A percentile compares a stretch with the other conserved stretches of the same genome.
Evolutionary conservation across 2,888 invertebrate species (phyloP).

Genomic region (Steromphala cineraria): DNA sequence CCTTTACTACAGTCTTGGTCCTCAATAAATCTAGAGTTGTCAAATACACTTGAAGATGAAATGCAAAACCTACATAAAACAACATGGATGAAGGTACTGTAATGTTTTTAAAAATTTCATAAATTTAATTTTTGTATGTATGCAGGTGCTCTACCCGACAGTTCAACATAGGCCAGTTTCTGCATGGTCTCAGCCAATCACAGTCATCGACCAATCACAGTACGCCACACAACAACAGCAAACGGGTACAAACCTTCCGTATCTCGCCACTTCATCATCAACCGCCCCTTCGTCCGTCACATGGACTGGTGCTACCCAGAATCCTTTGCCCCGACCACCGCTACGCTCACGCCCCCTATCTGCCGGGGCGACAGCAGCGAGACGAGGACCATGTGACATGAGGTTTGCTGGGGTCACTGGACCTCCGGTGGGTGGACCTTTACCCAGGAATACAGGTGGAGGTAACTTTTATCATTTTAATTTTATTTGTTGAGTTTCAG

Average conservation of each 20-base stretch:
- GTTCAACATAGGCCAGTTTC: conserved; percentile 60
- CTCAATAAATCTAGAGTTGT: too few species aligned
- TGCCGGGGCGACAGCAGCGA: conserved; percentile 56
- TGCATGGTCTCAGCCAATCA: conserved; percentile 63
- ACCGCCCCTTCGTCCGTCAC: conserved; percentile 47
- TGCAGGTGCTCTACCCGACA: conserved; percentile 61
- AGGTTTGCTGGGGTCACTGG: background rate
- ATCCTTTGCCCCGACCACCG: conserved; percentile 62
- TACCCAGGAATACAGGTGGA: background rate
- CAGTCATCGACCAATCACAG: conserved; percentile 40
- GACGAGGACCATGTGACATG: conserved; percentile 18
- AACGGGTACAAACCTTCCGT: conserved; percentile 38
- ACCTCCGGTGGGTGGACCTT: background rate
- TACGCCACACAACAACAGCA: conserved; percentile 10
- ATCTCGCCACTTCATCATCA: conserved; percentile 45
- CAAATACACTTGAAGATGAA: too few species aligned
- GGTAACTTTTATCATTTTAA: background rate
- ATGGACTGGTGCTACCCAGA: conserved; percentile 43
- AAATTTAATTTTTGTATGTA: background rate
- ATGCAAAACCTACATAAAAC: too few species aligned
- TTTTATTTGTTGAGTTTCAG: too few species aligned
- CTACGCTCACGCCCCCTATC: conserved; percentile 70
- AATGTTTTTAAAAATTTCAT: too few species aligned
- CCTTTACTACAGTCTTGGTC: too few species aligned
- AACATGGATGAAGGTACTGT: too few species aligned